Evolutionary conservation across 2,888 invertebrate species (phyloP).

Genomic region (Plebejus anna): DNA sequence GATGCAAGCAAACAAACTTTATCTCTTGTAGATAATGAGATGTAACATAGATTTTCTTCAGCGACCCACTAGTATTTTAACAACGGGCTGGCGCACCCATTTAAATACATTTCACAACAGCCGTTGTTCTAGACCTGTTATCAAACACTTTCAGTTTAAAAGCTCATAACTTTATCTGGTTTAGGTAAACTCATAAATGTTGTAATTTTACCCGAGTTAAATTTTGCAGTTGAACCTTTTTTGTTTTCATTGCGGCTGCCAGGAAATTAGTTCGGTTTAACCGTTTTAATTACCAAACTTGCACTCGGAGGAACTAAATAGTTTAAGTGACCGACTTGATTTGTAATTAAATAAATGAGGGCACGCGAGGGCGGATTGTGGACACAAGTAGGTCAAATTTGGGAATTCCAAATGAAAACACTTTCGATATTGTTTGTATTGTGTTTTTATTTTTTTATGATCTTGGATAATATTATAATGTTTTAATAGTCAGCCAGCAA

Average conservation of each 20-base stretch:
- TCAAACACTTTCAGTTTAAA: slow-evolving; percentile 37
- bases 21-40: no score
- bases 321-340: slow-evolving; percentile 53
- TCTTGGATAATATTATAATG: no score
- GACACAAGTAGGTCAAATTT: slow-evolving; percentile 38
- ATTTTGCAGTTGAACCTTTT: slow-evolving; percentile 31
- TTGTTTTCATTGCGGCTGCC: slow-evolving; percentile 34
- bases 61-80: slow-evolving; percentile 26
- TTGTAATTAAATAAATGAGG: slow-evolving; percentile 50
- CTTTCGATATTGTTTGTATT: not conserved
- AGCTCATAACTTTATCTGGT: slow-evolving; percentile 36
- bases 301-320: slow-evolving; percentile 53
- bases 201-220: slow-evolving; percentile 31
- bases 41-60: not conserved
- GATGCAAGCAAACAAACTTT: no score
- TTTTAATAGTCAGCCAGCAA: no score
- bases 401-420: not conserved
- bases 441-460: not conserved
- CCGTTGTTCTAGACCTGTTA: slow-evolving; percentile 36
- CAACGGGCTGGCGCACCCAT: slow-evolving; percentile 25
- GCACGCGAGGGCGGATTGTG: slow-evolving; percentile 53
- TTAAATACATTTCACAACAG: slow-evolving; percentile 35
- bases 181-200: slow-evolving; percentile 31
- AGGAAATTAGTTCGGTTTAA: slow-evolving; percentile 39
- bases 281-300: slow-evolving; percentile 58